These are phyloP conservation scores for Maccullochella peelii DNA, from an alignment of 2,113 vertebrate species.

Conservation along the genomic window DNA sequence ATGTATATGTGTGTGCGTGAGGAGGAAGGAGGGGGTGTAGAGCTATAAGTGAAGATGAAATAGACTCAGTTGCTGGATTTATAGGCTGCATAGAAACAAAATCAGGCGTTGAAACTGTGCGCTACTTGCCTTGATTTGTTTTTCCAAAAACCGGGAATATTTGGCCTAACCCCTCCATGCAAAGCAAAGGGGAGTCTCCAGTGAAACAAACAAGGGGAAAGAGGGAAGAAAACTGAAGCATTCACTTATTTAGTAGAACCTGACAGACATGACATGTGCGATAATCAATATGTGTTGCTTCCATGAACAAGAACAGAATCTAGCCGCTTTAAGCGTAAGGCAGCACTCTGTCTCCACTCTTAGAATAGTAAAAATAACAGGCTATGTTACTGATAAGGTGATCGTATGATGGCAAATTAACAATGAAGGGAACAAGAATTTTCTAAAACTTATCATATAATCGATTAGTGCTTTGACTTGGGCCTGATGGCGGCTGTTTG, in stretches of 20 bases:
- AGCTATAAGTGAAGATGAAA: slow-evolving; percentile 72
- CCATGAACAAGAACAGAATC: slow-evolving; percentile 52
- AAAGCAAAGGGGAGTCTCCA: background rate
- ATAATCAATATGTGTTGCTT: slow-evolving; percentile 59
- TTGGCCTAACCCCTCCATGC: slow-evolving; percentile 35
- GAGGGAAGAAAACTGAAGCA: slow-evolving; percentile 13
- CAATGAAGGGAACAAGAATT: background rate
- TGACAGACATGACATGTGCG: slow-evolving; percentile 51
- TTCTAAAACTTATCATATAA: background rate
- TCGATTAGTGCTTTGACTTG: slow-evolving; percentile 6
- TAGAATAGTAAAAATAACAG: background rate
- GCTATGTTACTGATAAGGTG: background rate
- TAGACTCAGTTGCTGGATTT: slow-evolving; percentile 43
- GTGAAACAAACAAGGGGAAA: slow-evolving; percentile 18
- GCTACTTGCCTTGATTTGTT: background rate
- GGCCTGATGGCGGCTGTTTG: slow-evolving; percentile 25
- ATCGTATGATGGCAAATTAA: background rate
- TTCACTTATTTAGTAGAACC: slow-evolving; percentile 54
- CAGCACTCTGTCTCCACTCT: background rate
- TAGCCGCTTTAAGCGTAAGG: slow-evolving; percentile 23
- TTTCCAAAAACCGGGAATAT: background rate
- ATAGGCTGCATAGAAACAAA: slow-evolving; percentile 38
- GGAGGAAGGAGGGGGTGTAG: background rate
- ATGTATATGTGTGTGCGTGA: slow-evolving; percentile 9
- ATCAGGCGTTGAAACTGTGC: slow-evolving; percentile 11